Evolutionary conservation across 2,797 vertebrate genomes (phyloP).

Genomic region (Avahi laniger): DNA sequence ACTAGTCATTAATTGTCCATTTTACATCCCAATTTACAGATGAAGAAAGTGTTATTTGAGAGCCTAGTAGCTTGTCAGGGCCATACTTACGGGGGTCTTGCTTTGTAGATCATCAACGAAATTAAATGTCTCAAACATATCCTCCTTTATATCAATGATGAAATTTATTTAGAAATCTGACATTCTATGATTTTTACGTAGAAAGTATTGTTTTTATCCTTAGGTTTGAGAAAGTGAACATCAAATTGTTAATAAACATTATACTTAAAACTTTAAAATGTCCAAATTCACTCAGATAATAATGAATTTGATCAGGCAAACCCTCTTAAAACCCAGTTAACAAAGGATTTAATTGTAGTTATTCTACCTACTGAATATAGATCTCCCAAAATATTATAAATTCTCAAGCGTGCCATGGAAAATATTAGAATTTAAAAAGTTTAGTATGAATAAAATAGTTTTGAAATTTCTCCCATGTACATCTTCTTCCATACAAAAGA

Average conservation of each 20-base stretch:
- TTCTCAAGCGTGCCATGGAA: not conserved
- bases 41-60: not conserved
- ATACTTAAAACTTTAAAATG: not conserved
- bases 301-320: conserved; percentile 15
- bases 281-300: not conserved
- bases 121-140: not conserved
- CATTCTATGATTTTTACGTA: not conserved
- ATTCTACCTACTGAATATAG: not conserved
- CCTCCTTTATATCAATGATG: not conserved
- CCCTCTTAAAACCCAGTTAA: not conserved
- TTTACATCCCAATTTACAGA: not conserved
- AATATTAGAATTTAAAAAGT: not conserved
- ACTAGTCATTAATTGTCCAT: not conserved
- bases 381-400: not conserved
- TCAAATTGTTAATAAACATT: not conserved
- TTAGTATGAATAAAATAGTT: not conserved
- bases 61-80: not conserved
- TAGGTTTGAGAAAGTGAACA: not conserved
- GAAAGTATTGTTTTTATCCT: not conserved
- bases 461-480: not conserved
- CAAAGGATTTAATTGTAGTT: not conserved
- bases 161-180: not conserved
- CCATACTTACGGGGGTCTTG: not conserved
- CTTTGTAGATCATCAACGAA: not conserved
- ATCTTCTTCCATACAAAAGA: not conserved